Base-by-base conservation (phyloP, 2,113 vertebrate genomes). In the Heliornis fulica region DNA sequence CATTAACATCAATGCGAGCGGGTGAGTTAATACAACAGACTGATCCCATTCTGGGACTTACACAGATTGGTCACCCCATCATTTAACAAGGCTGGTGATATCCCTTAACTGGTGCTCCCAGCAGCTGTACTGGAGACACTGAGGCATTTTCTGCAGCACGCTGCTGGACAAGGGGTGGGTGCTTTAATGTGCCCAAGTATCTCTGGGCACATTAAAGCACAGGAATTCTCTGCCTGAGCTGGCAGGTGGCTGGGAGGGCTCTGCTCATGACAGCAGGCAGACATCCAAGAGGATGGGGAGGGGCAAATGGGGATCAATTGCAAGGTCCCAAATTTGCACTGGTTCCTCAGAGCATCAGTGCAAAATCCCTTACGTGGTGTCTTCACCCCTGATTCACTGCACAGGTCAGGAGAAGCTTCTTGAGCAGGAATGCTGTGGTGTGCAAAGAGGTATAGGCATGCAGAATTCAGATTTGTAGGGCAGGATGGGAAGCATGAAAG, bases 181-280 rank as follows among this genome's bases (percentile, higher is more conserved):
- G 82, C 57, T n/a, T n/a, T n/a, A n/a, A n/a, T n/a, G n/a, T n/a
- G n/a, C n/a, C n/a, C 65, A 85, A 95, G 84, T 21, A 22, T 32
- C 78, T 79, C 77, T 50, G 92, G 54, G 91, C 80, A 89, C 79
- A 80, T 94, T 64, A 79, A 56, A 2, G 2, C 2, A 0, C 65
- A 61, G 95, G 93, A 92, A 85, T 87, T 64, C 94, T 92, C 87
- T 83, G 77, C 45, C 78, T 4, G 5, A 57, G 89, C 83, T 77
- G 93, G 89, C 93, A 94, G 95, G 59, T 85, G 87, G 94, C 90
- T 70, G 84, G 82, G 93, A 96, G 76, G 86, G 72, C 65, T 40
- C 70, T 60, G 74, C 68, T 66, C 3, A 0, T 50, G 25, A 63
- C 86, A 93, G 43, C 46, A 48, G 60, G 82, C 81, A 59, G 68